Conservation (phyloP, 2,797 vertebrate genomes). For the Brachyalestes nurse region DNA sequence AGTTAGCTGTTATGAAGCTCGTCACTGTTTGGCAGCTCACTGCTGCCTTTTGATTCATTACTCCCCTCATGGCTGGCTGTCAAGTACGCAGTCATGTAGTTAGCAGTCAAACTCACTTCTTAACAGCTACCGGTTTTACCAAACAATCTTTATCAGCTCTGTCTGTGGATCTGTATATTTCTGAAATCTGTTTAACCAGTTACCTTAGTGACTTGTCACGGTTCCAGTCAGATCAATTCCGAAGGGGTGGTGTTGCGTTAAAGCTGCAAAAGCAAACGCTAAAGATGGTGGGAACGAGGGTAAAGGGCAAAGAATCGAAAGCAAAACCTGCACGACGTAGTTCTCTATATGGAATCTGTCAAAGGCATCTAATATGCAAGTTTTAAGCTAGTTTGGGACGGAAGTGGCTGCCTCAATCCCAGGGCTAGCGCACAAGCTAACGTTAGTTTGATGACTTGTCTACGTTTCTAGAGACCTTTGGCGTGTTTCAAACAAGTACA, state of each 20-base stretch:
- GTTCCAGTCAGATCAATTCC: neutral
- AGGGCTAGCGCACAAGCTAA: slow-evolving; percentile 36
- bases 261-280: neutral
- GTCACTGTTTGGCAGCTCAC: neutral
- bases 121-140: neutral
- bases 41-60: neutral
- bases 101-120: neutral
- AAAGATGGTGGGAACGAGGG: neutral
- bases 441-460: slow-evolving; percentile 32
- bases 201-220: neutral
- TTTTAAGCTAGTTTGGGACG: neutral
- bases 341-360: neutral
- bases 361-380: neutral
- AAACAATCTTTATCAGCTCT: neutral
- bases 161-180: neutral
- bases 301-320: neutral
- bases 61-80: neutral
- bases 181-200: neutral
- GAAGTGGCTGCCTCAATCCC: neutral
- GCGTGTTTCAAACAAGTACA: too few relatives aligned
- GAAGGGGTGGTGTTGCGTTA: neutral
- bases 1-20: neutral
- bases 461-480: neutral
- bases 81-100: neutral
- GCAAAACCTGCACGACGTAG: too few relatives aligned